Evolutionary conservation across 2,888 invertebrate species (phyloP).

Genomic region (Pollenia amentaria): DNA sequence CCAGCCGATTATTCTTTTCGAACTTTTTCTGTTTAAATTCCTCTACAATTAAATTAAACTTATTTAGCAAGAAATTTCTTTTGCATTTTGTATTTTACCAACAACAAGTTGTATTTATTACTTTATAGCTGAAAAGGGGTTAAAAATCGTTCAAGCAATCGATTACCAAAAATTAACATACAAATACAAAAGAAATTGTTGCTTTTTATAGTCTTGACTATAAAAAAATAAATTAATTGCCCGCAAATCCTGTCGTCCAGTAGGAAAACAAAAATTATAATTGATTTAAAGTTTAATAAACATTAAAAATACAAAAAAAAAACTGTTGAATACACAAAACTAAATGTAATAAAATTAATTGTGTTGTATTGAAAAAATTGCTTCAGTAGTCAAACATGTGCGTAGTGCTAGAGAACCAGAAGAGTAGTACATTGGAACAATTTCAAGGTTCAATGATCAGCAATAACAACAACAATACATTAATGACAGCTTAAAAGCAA

Average conservation of each 20-base stretch:
- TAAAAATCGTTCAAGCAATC: slow-evolving; percentile 49
- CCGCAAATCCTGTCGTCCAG: slow-evolving; percentile 83
- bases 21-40: too few relatives aligned
- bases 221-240: slow-evolving; percentile 81
- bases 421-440: slow-evolving; percentile 61
- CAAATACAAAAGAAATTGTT: slow-evolving; percentile 55
- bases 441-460: slow-evolving; percentile 72
- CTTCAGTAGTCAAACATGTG: slow-evolving; percentile 56
- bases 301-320: slow-evolving; percentile 40
- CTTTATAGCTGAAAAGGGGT: not conserved
- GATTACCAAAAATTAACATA: slow-evolving; percentile 37
- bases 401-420: slow-evolving; percentile 31
- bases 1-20: too few relatives aligned
- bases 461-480: slow-evolving; percentile 27
- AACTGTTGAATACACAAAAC: slow-evolving; percentile 64
- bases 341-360: slow-evolving; percentile 36
- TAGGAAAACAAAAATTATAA: slow-evolving; percentile 68
- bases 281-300: slow-evolving; percentile 66
- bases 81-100: too few relatives aligned
- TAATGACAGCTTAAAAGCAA: not conserved
- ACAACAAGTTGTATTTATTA: not conserved
- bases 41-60: too few relatives aligned
- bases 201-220: slow-evolving; percentile 38
- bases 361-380: not conserved
- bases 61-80: too few relatives aligned